Conservation (phyloP, 2,113 vertebrate species). For the Pardalotus punctatus region DNA sequence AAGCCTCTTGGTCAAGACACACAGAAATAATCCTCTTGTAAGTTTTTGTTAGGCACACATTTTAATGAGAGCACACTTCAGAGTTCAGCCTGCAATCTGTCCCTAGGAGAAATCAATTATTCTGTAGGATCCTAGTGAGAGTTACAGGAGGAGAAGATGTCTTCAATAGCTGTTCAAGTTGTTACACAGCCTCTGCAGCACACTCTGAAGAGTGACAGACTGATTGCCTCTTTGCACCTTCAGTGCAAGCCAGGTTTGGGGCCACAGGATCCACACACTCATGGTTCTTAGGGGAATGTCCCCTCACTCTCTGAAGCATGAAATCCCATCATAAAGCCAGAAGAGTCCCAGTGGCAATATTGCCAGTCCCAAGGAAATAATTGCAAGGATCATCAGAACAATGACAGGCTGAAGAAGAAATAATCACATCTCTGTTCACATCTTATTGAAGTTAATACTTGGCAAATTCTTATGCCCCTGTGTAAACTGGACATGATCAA, state of each 20-base stretch:
- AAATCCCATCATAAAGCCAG: neutral
- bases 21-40: neutral
- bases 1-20: neutral
- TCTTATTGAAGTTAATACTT: neutral
- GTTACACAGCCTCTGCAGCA: neutral
- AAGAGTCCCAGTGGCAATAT: too few relatives aligned
- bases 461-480: neutral
- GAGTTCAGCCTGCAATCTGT: neutral
- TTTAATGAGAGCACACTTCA: neutral
- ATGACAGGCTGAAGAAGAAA: neutral
- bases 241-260: neutral
- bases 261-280: neutral
- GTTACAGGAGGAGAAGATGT: neutral
- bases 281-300: neutral
- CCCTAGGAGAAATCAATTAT: neutral
- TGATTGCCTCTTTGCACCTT: neutral
- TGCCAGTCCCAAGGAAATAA: neutral
- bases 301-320: neutral
- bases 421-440: neutral
- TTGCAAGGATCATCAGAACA: neutral
- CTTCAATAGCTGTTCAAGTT: neutral
- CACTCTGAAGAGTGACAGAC: neutral
- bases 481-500: neutral
- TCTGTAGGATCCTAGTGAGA: neutral
- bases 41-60: neutral